Evolutionary conservation across 2,888 invertebrate genomes (phyloP).

Genomic region (Tenodera sinensis): DNA sequence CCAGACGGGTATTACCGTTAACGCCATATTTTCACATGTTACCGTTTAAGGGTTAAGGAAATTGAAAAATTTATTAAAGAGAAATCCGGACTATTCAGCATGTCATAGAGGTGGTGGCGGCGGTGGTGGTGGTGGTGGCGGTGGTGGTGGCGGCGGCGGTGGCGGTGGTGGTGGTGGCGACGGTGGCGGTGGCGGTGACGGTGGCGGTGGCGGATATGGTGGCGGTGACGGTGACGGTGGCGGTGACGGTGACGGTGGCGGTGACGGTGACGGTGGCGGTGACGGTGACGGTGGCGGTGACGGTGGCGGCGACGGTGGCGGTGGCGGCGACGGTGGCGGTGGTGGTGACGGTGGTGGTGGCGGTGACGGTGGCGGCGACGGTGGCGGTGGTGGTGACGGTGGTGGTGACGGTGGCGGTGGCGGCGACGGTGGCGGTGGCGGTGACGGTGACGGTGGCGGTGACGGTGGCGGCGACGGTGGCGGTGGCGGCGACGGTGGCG

Average conservation of each 20-base stretch:
- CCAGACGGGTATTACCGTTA: too few relatives aligned
- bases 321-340: neutral
- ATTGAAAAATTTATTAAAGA: too few relatives aligned
- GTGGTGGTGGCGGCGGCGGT: neutral
- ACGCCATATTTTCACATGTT: too few relatives aligned
- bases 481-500: slow-evolving; percentile 14
- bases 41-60: too few relatives aligned
- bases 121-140: neutral
- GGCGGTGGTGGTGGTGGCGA: neutral
- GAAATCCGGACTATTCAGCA: too few relatives aligned
- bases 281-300: slow-evolving; percentile 27
- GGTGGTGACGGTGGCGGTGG: neutral
- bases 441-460: neutral
- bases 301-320: neutral
- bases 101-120: neutral
- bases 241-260: neutral
- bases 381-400: neutral
- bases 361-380: neutral
- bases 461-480: slow-evolving; percentile 8
- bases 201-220: too few relatives aligned
- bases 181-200: neutral
- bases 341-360: neutral
- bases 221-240: too few relatives aligned
- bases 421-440: neutral
- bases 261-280: neutral